Evolutionary conservation across 2,797 vertebrate genomes (phyloP), one percentile per base, ranked within the genome.

Genomic region (Falco columbarius): DNA sequence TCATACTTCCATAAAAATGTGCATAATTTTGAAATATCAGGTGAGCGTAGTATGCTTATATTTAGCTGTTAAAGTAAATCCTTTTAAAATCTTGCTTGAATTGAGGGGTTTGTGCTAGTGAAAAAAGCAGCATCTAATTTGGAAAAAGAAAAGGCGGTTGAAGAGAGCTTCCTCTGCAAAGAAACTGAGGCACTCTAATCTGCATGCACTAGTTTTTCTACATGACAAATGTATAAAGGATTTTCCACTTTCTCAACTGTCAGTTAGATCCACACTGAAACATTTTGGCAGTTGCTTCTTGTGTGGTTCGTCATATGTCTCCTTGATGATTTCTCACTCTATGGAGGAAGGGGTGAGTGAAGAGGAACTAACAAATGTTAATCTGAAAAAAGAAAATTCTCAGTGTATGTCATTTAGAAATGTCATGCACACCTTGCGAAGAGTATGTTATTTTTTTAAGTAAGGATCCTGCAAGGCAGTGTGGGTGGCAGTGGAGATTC

Each of bases 161-260:
- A 85, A 91, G 65, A 83, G 49, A 83, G 7, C 51, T 77, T 68
- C 38, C 66, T 75, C 52, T 95, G 65, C 59, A 77, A 75, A 94
- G 76, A 96, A 97, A 92, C 72, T 92, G 63, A 94, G 89, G 17
- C 87, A 92, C 75, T 95, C 67, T 89, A 70, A 95, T 96, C 89
- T 94, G 70, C 81, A 93, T 91, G 59, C 81, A 74, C 86, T 94
- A 40, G 73, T 95, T 97, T 96, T 84, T 86, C 63, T 90, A 71
- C 71, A 75, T 81, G 75, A 96, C 93, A 38, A 51, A 77, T 81
- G 58, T 72, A 56, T 76, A 94, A 85, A 95, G 89, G 61, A 81
- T 90, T 88, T 74, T 93, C 65, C 30, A 59, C 66, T 88, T 94
- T 97, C 93, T 95, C 81, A 97, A 93, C 94, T 96, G 96, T 95